These are phyloP conservation scores for Petrocephalus sullivani DNA, from an alignment of 2,797 vertebrate genomes.

Conservation along the genomic window DNA sequence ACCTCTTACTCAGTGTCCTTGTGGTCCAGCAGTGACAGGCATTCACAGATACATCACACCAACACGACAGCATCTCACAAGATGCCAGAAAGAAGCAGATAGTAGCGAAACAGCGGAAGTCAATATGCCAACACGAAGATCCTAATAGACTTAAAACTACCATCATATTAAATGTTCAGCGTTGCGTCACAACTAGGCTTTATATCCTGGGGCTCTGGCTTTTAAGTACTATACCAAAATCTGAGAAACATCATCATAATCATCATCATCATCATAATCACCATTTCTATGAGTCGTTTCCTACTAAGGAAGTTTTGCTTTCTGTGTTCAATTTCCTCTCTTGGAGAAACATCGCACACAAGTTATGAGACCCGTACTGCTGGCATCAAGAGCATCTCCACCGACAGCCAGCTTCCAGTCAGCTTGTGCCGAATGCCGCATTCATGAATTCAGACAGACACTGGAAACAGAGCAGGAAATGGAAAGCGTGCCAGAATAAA, in stretches of 20 bases:
- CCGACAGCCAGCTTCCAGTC: slow-evolving; percentile 34
- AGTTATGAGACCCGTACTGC: slow-evolving; percentile 36
- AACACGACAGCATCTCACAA: not conserved
- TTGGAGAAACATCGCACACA: slow-evolving; percentile 33
- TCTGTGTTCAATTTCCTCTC: slow-evolving; percentile 34
- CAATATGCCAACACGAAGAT: not conserved
- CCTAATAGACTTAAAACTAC: not conserved
- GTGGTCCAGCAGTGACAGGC: not conserved
- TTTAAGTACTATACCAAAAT: slow-evolving; percentile 3
- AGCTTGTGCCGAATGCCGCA: slow-evolving; percentile 43
- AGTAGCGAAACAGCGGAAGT: not conserved
- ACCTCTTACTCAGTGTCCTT: not conserved
- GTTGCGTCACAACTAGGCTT: not conserved
- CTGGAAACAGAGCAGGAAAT: slow-evolving; percentile 28
- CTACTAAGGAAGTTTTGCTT: slow-evolving; percentile 1
- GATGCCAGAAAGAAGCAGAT: not conserved
- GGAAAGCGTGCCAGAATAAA: slow-evolving; percentile 40
- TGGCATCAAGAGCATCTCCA: slow-evolving; percentile 43
- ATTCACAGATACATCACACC: not conserved
- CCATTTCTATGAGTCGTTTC: not conserved
- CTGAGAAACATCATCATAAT: not conserved
- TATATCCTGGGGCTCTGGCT: not conserved
- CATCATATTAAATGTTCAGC: not conserved
- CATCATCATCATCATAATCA: not conserved
- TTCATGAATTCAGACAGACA: slow-evolving; percentile 42